Evolutionary conservation across 2,113 vertebrate species (phyloP).

Genomic region (Myotis davidii): DNA sequence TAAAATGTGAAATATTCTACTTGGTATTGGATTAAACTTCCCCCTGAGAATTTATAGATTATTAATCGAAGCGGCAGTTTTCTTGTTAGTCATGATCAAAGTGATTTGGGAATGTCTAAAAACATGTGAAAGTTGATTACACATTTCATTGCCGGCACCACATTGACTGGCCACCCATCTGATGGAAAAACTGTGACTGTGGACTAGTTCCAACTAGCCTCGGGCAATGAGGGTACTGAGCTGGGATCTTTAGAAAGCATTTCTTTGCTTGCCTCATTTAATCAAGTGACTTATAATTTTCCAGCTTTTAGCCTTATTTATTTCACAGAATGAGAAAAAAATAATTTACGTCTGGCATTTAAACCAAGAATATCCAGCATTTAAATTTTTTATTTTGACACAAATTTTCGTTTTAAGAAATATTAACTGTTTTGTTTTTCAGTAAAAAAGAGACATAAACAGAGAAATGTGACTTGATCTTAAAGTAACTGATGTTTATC

Average conservation of each 20-base stretch:
- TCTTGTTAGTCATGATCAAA: conserved; percentile 72
- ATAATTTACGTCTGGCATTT: conserved; percentile 47
- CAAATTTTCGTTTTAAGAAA: neutral
- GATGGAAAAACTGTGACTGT: conserved; percentile 52
- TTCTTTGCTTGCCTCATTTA: conserved; percentile 60
- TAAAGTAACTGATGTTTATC: neutral
- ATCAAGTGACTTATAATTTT: conserved; percentile 68
- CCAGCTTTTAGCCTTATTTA: conserved; percentile 59
- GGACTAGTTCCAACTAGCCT: conserved; percentile 58
- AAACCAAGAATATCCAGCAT: conserved; percentile 13
- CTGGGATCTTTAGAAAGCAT: conserved; percentile 61
- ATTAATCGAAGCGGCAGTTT: conserved; percentile 61
- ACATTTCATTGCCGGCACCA: conserved; percentile 22
- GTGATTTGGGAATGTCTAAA: conserved; percentile 55
- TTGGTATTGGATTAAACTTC: neutral
- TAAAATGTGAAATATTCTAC: conserved; percentile 63
- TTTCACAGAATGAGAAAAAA: conserved; percentile 64
- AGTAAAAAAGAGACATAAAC: neutral
- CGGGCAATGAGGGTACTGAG: conserved; percentile 30
- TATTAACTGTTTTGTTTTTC: neutral
- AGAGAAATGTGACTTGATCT: neutral
- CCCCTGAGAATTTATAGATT: conserved; percentile 55
- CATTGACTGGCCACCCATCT: conserved; percentile 51
- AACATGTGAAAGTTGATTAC: neutral
- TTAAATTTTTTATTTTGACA: conserved; percentile 19